A percentile compares a stretch with the other conserved stretches of the same genome.
Evolutionary conservation across 2,113 vertebrate species (phyloP).

Genomic region (Sceloporus tristichus): DNA sequence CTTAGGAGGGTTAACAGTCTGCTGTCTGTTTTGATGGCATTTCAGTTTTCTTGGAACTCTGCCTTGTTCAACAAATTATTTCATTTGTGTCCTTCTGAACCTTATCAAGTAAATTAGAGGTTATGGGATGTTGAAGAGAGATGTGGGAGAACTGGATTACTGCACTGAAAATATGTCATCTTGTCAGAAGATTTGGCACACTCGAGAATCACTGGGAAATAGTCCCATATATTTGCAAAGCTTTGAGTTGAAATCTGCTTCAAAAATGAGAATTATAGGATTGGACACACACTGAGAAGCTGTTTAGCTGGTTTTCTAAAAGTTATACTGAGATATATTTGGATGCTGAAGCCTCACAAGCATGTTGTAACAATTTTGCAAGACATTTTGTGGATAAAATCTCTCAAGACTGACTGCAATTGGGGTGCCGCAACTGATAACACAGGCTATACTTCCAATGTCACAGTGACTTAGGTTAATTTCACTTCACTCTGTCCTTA

Average conservation of each 20-base stretch:
- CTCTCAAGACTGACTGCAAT: neutral
- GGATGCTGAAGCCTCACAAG: neutral
- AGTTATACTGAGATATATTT: conserved; percentile 4
- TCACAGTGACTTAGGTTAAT: neutral
- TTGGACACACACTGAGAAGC: neutral
- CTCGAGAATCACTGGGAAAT: conserved; percentile 12
- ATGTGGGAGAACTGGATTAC: conserved; percentile 36
- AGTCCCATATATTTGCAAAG: conserved; percentile 3
- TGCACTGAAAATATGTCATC: conserved; percentile 42
- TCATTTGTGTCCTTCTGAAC: conserved; percentile 28
- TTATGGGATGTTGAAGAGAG: conserved; percentile 38
- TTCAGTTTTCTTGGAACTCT: neutral
- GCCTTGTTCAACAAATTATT: conserved; percentile 11
- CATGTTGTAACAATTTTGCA: conserved; percentile 5
- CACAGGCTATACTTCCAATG: neutral
- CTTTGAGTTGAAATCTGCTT: neutral
- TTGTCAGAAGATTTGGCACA: conserved; percentile 42
- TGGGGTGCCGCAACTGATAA: neutral
- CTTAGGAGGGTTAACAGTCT: conserved; percentile 20
- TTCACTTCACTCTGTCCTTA: neutral
- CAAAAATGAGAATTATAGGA: conserved; percentile 18
- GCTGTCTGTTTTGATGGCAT: conserved; percentile 1
- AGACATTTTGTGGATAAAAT: neutral
- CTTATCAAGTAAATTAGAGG: conserved; percentile 9
- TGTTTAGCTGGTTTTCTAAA: conserved; percentile 19